Conservation (phyloP, 2,888 invertebrate genomes). For the Odontothrips loti region DNA sequence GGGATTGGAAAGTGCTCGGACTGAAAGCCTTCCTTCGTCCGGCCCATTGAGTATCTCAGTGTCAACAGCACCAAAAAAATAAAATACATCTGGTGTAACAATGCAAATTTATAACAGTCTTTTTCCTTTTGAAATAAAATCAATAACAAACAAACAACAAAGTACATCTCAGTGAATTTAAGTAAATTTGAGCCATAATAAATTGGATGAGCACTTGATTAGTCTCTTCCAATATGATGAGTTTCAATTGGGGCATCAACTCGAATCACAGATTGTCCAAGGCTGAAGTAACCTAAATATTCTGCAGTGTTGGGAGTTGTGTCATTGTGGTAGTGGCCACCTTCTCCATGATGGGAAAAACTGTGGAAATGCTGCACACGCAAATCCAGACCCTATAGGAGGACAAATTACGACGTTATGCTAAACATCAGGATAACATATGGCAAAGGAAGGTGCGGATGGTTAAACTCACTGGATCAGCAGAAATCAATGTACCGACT, state of each 20-base stretch:
- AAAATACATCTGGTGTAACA: too few species aligned
- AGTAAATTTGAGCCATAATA: neutral
- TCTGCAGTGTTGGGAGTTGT: constrained; percentile 80
- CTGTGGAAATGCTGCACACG: constrained; percentile 96
- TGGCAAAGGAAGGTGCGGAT: neutral
- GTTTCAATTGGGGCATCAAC: constrained; percentile 67
- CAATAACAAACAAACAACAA: neutral
- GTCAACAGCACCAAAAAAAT: too few species aligned
- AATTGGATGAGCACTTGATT: constrained; percentile 40
- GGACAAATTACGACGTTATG: neutral
- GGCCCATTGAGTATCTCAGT: too few species aligned
- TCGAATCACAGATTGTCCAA: constrained; percentile 68
- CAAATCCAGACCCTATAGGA: constrained; percentile 72
- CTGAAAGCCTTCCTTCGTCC: too few species aligned
- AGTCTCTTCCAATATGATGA: constrained; percentile 73
- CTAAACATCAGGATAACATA: neutral
- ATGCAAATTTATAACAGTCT: neutral
- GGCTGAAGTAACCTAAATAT: constrained; percentile 85
- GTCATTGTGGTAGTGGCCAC: constrained; percentile 96
- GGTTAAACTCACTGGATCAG: constrained; percentile 63
- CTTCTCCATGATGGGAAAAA: constrained; percentile 74
- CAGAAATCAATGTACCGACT: constrained; percentile 80
- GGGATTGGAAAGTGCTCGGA: too few species aligned
- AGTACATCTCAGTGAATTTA: neutral
- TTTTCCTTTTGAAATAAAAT: neutral